Percentiles rank a stretch among this genome's conserved stretches.
These are phyloP conservation scores for Tipula confusa DNA, from an alignment of 2,888 invertebrate genomes.

Conservation along the genomic window DNA sequence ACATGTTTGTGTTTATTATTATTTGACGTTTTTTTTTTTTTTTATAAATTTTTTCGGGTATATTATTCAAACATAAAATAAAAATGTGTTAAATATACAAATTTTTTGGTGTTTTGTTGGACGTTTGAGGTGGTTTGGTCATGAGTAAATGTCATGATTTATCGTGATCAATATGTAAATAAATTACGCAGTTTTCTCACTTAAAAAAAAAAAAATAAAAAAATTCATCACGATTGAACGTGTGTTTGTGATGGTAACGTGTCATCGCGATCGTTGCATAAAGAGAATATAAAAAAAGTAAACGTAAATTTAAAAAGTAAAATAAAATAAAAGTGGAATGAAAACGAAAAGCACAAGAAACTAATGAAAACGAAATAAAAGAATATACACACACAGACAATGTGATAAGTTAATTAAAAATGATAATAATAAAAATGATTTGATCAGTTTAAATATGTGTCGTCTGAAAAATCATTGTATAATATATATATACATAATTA, in stretches of 20 bases:
- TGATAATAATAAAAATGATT: no score
- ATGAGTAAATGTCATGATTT: neutral
- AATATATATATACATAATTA: no score
- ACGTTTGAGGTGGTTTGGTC: neutral
- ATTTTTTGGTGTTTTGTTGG: neutral
- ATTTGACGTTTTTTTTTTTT: neutral
- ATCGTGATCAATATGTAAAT: neutral
- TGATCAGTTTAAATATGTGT: no score
- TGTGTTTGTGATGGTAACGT: neutral
- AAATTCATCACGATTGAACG: neutral
- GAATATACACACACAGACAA: neutral
- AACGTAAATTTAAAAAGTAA: neutral
- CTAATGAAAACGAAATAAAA: neutral
- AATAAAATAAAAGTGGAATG: neutral
- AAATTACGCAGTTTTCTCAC: neutral
- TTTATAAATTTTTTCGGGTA: neutral
- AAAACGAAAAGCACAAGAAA: conserved; percentile 1
- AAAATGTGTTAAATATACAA: conserved; percentile 1
- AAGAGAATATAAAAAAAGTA: neutral
- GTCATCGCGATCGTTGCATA: neutral
- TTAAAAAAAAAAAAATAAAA: no score
- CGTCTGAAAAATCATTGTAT: no score
- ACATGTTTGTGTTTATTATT: conserved; percentile 20
- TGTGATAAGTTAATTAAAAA: no score
- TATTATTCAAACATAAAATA: neutral